phyloP scores from a whole-genome alignment of 2,113 vertebrate species.

The Apeltes quadracus region DNA sequence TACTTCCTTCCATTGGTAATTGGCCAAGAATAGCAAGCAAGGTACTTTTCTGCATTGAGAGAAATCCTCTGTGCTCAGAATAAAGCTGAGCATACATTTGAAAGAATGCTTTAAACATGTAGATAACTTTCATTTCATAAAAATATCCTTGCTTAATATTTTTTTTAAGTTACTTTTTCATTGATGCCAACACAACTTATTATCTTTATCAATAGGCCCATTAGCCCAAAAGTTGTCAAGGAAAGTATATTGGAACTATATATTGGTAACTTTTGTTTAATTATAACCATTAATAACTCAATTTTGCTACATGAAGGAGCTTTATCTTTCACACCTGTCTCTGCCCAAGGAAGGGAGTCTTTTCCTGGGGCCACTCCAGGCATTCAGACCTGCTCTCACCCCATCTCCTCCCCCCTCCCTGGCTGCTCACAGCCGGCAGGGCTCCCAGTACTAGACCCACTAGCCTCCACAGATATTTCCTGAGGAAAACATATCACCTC shows the following conservation, averaged over 20 bases:
- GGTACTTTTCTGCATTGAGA: constrained; percentile 19
- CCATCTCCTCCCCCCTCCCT: constrained; percentile 22
- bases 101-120: constrained; percentile 20
- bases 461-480: constrained; percentile 81
- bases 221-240: constrained; percentile 26
- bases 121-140: constrained; percentile 23
- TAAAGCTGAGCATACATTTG: constrained; percentile 17
- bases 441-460: constrained; percentile 68
- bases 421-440: constrained; percentile 48
- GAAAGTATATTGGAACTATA: constrained; percentile 27
- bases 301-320: constrained; percentile 35
- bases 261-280: constrained; percentile 9
- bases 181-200: background rate
- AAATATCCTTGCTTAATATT: background rate
- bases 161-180: constrained; percentile 12
- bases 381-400: constrained; percentile 9
- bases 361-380: constrained; percentile 55
- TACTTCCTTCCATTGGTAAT: constrained; percentile 46
- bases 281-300: constrained; percentile 21
- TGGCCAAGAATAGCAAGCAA: constrained; percentile 37
- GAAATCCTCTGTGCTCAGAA: constrained; percentile 3
- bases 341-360: constrained; percentile 56
- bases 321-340: constrained; percentile 10
- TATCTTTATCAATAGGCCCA: background rate
- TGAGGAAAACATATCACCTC: constrained; percentile 81